These are phyloP conservation scores for Ladona fulva DNA, from an alignment of 1,140 invertebrate genomes.

Conservation along the genomic window DNA sequence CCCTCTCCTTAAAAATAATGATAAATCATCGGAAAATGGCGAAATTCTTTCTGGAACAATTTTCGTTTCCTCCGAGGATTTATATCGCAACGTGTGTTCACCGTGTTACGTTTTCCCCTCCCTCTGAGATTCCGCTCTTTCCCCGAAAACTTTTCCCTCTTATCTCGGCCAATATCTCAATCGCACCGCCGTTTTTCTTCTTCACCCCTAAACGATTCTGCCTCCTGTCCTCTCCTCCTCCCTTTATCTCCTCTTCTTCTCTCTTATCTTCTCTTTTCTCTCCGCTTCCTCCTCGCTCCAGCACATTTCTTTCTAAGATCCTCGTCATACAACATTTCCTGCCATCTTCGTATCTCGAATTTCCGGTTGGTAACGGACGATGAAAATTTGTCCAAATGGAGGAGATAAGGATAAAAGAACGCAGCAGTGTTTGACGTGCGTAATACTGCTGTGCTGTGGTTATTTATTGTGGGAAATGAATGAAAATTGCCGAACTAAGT, in stretches of 20 bases:
- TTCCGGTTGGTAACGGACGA: too few relatives aligned
- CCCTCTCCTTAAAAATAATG: too few relatives aligned
- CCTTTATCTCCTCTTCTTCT: background rate
- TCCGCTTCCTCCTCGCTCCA: background rate
- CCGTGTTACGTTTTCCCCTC: background rate
- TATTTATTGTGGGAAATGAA: too few relatives aligned
- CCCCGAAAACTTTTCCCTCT: background rate
- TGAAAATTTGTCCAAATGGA: too few relatives aligned
- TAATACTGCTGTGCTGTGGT: too few relatives aligned
- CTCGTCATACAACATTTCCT: background rate
- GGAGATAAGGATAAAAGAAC: too few relatives aligned
- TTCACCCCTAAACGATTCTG: background rate
- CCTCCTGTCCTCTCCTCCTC: background rate
- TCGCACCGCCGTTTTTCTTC: background rate
- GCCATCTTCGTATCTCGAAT: background rate
- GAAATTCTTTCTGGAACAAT: too few relatives aligned
- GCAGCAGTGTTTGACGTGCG: too few relatives aligned
- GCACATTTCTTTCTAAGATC: background rate
- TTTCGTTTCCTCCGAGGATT: too few relatives aligned
- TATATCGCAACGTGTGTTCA: too few relatives aligned
- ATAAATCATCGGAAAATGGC: too few relatives aligned
- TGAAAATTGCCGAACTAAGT: too few relatives aligned
- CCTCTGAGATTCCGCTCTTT: background rate
- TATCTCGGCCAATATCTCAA: constrained; percentile 5
- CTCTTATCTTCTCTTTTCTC: background rate